Conservation (phyloP, 2,888 invertebrate species). For the Xestia ashworthii region DNA sequence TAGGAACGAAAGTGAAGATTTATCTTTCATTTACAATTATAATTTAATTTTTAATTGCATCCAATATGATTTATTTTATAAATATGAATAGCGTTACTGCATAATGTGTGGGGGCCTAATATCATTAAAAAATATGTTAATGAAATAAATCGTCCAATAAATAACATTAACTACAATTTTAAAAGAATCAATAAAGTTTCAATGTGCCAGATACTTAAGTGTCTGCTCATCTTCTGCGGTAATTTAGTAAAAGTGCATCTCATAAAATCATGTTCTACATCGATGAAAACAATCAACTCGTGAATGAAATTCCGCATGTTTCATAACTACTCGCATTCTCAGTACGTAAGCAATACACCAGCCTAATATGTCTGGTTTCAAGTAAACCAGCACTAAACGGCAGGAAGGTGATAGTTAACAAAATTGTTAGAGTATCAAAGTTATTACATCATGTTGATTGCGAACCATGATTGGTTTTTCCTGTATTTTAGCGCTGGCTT, state of each 20-base stretch:
- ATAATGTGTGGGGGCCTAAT: not conserved
- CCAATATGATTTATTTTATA: slow-evolving; percentile 1
- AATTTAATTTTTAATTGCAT: not conserved
- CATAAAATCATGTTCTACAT: slow-evolving; percentile 13
- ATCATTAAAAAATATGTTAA: not conserved
- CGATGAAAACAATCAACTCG: not conserved
- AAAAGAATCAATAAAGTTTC: slow-evolving; percentile 25
- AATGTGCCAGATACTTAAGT: not conserved
- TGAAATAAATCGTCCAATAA: not conserved
- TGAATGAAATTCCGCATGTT: slow-evolving; percentile 28
- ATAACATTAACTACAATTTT: slow-evolving; percentile 5
- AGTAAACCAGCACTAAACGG: slow-evolving; percentile 41
- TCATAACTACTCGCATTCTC: slow-evolving; percentile 19
- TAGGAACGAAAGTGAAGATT: not conserved
- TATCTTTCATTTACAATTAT: not conserved
- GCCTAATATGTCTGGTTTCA: slow-evolving; percentile 15
- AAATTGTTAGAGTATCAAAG: slow-evolving; percentile 47
- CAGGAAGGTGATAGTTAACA: slow-evolving; percentile 51
- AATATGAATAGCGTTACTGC: not conserved
- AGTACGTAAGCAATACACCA: slow-evolving; percentile 11
- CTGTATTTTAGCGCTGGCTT: slow-evolving; percentile 55
- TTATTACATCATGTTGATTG: slow-evolving; percentile 43
- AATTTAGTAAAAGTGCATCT: slow-evolving; percentile 18
- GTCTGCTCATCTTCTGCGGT: not conserved
- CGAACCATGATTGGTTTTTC: slow-evolving; percentile 55